A percentile compares a stretch with the other conserved stretches of the same genome.
Conservation (phyloP, 2,113 vertebrate genomes). For the Percopsis transmontana region DNA sequence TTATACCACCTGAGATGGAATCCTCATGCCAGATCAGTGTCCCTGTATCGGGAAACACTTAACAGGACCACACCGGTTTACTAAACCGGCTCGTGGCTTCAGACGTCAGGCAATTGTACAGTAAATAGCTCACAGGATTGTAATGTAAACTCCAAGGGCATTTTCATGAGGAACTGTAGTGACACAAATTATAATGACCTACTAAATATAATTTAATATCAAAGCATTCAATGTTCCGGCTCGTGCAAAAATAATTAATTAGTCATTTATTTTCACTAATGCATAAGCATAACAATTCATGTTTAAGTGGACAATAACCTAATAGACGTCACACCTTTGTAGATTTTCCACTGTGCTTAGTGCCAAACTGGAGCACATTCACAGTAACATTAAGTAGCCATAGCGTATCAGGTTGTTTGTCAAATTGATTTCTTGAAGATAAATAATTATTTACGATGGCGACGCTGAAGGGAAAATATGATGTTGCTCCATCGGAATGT, state of each 20-base stretch:
- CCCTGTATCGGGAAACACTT: neutral
- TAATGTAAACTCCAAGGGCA: neutral
- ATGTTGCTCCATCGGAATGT: conserved; percentile 88
- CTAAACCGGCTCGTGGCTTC: too few relatives aligned
- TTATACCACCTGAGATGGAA: neutral
- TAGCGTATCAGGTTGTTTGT: conserved; percentile 60
- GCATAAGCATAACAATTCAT: conserved; percentile 2
- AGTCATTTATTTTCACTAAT: conserved; percentile 19
- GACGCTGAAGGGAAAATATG: conserved; percentile 86
- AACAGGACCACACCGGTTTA: too few relatives aligned
- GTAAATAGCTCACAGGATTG: too few relatives aligned
- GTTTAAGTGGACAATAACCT: conserved; percentile 12
- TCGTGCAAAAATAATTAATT: neutral
- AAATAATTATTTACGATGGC: conserved; percentile 87
- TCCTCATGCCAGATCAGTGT: neutral
- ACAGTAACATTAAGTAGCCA: conserved; percentile 38
- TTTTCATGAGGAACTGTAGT: neutral
- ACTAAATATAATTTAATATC: neutral
- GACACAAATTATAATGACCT: too few relatives aligned
- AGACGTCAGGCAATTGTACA: too few relatives aligned
- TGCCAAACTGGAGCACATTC: conserved; percentile 16
- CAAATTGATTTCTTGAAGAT: conserved; percentile 79
- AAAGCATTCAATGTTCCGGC: neutral
- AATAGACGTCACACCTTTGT: conserved; percentile 19
- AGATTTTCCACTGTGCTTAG: conserved; percentile 11